Conservation (phyloP, 2,797 vertebrate species). For the Macropus fuliginosus region DNA sequence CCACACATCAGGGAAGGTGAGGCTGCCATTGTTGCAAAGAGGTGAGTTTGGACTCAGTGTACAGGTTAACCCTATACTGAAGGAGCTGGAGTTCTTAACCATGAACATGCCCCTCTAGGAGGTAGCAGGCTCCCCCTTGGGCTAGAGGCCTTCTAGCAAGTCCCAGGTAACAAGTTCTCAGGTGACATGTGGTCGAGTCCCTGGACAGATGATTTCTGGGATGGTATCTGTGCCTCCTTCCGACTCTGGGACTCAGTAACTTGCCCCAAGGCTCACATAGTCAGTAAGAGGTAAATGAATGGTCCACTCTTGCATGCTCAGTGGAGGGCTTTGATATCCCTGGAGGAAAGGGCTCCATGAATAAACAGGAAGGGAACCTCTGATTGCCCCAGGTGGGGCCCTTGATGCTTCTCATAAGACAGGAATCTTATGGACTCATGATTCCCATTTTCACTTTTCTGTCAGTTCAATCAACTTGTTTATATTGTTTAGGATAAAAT, state of each 20-base stretch:
- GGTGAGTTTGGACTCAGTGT: background rate
- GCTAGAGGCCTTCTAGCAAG: background rate
- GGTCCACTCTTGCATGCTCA: background rate
- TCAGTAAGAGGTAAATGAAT: background rate
- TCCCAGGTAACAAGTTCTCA: background rate
- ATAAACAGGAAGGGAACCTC: constrained; percentile 11
- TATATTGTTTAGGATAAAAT: constrained; percentile 20
- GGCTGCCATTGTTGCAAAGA: background rate
- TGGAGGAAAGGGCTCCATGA: background rate
- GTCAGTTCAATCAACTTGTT: background rate
- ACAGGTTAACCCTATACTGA: background rate
- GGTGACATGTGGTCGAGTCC: background rate
- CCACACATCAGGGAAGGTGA: background rate
- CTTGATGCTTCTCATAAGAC: background rate
- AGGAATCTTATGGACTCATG: background rate
- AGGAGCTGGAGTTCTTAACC: background rate
- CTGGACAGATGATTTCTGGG: background rate
- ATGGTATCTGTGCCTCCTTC: background rate
- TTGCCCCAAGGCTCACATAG: background rate
- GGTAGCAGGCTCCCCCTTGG: background rate
- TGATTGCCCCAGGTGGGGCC: background rate
- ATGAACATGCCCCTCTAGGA: background rate
- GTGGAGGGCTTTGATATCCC: background rate
- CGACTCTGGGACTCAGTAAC: background rate
- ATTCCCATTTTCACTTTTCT: constrained; percentile 19